These are phyloP conservation scores for Zeus faber DNA, from an alignment of 2,113 vertebrate species.

Conservation along the genomic window DNA sequence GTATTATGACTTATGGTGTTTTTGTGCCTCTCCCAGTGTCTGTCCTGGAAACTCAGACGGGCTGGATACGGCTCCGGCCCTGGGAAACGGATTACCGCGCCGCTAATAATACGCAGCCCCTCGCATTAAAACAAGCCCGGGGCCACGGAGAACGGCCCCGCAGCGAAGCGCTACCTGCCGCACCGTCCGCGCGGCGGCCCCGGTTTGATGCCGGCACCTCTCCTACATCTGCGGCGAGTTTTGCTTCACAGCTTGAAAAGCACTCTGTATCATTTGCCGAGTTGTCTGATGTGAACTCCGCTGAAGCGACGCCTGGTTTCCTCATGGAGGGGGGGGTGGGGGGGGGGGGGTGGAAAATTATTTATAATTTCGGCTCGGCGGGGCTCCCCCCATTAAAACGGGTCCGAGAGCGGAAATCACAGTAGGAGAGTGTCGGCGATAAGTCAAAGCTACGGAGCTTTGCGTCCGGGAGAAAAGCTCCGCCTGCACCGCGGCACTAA, in stretches of 20 bases:
- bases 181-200: no score
- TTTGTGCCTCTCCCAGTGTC: background rate
- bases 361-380: slow-evolving; percentile 7
- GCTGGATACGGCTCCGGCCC: background rate
- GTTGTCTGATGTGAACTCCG: background rate
- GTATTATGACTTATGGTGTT: background rate
- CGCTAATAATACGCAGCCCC: slow-evolving; percentile 6
- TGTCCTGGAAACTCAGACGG: background rate
- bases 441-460: background rate
- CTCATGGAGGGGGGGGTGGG: background rate
- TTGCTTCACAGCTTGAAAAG: background rate
- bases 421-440: background rate
- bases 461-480: background rate
- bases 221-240: no score
- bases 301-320: background rate
- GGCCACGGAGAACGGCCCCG: background rate
- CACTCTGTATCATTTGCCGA: background rate
- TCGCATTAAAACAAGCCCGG: background rate
- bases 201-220: no score
- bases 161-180: background rate
- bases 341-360: background rate
- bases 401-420: background rate
- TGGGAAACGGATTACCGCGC: background rate
- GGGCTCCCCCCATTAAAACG: background rate
- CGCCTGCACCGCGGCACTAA: no score